Percentiles rank a stretch among this genome's conserved stretches.
Conservation (phyloP, 92 coral and sea anemone species). For the Pocillopora meandrina region DNA sequence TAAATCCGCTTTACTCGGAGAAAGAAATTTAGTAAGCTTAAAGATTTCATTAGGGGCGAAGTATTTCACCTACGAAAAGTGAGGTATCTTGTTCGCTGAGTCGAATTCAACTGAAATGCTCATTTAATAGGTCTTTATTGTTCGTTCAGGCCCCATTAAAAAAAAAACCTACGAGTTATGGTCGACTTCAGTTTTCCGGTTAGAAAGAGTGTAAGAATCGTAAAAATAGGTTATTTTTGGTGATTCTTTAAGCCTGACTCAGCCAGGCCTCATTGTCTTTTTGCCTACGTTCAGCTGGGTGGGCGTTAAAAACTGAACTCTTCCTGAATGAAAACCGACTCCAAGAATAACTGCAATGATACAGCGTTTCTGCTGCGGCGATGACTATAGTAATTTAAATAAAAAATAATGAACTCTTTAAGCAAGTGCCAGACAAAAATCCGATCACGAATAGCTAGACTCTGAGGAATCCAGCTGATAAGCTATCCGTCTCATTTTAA, state of each 20-base stretch:
- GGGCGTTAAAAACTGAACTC: neutral
- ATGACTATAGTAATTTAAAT: neutral
- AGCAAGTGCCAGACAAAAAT: neutral
- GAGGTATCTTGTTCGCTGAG: too few relatives aligned
- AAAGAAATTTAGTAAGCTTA: too few relatives aligned
- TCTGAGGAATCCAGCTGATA: slow-evolving; percentile 13
- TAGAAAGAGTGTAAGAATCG: neutral
- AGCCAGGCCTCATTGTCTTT: neutral
- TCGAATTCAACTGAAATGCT: too few relatives aligned
- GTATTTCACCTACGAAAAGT: too few relatives aligned
- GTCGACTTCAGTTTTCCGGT: too few relatives aligned
- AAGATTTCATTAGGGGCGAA: too few relatives aligned
- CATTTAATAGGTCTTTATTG: too few relatives aligned
- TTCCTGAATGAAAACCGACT: neutral
- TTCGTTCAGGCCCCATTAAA: too few relatives aligned
- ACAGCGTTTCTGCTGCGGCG: neutral
- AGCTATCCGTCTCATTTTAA: neutral
- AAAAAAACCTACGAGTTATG: too few relatives aligned
- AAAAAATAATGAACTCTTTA: neutral
- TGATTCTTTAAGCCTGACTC: neutral
- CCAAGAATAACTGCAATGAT: neutral
- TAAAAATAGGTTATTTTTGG: neutral
- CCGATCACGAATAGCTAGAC: neutral
- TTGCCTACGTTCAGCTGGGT: too few relatives aligned
- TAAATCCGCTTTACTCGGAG: too few relatives aligned